Conservation (phyloP, 2,888 invertebrate species). For the Callyntrura sp. region DNA sequence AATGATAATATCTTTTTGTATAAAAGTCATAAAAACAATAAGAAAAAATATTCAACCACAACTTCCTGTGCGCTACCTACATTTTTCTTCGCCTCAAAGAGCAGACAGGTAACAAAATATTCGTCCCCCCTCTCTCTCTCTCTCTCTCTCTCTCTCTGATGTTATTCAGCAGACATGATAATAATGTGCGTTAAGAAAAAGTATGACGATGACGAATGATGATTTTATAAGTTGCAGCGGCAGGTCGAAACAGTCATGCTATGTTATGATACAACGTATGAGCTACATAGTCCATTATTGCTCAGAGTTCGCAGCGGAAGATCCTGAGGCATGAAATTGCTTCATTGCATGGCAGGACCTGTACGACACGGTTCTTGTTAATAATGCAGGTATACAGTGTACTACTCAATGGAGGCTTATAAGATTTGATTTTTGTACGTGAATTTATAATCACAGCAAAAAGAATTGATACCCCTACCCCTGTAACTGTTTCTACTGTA, state of each 20-base stretch:
- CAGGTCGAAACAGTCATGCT: too few species aligned
- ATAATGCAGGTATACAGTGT: too few species aligned
- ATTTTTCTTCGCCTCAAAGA: constrained; percentile 2
- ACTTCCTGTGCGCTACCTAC: constrained; percentile 61
- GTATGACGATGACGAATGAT: constrained; percentile 54
- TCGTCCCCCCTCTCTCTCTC: too few species aligned
- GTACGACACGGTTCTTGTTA: neutral
- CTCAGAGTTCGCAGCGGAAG: constrained; percentile 49
- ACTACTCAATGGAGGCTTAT: too few species aligned
- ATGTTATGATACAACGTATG: too few species aligned
- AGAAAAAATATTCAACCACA: constrained; percentile 52
- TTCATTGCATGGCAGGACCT: constrained; percentile 26
- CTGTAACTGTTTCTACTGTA: too few species aligned
- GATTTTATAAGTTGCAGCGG: constrained; percentile 37
- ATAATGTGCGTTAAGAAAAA: constrained; percentile 31
- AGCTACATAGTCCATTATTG: neutral
- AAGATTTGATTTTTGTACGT: too few species aligned
- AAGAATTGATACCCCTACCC: too few species aligned
- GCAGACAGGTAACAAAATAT: neutral
- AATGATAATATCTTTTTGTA: constrained; percentile 21
- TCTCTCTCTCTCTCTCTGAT: too few species aligned
- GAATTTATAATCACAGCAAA: too few species aligned
- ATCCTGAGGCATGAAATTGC: constrained; percentile 57
- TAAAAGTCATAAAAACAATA: constrained; percentile 6
- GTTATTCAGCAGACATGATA: neutral